A percentile compares a stretch with the other conserved stretches of the same genome.
Evolutionary conservation across 2,113 vertebrate genomes (phyloP).

Genomic region (Ovibos moschatus): DNA sequence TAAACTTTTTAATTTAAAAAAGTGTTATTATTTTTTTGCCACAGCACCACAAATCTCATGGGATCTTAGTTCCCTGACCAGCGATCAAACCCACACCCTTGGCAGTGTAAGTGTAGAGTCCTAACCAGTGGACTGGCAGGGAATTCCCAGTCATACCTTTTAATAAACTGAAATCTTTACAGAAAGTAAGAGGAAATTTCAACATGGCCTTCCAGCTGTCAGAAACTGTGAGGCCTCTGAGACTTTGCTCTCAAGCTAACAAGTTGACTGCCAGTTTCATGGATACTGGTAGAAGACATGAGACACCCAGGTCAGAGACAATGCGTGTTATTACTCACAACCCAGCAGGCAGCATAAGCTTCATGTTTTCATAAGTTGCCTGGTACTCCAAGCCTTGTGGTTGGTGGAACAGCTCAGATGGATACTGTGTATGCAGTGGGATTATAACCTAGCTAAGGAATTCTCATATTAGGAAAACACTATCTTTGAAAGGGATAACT

Average conservation of each 20-base stretch:
- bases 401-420: neutral
- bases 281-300: neutral
- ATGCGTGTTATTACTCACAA: neutral
- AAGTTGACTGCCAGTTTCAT: neutral
- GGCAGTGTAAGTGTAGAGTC: neutral
- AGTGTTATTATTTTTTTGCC: neutral
- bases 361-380: neutral
- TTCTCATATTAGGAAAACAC: neutral
- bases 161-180: neutral
- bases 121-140: neutral
- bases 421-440: neutral
- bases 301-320: neutral
- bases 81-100: neutral
- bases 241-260: neutral
- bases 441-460: neutral
- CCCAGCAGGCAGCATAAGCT: neutral
- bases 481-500: neutral
- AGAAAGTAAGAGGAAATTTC: neutral
- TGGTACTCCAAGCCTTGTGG: neutral
- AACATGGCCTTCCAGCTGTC: neutral
- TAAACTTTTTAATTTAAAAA: neutral
- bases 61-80: neutral
- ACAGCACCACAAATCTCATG: neutral
- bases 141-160: neutral
- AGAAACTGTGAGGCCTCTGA: neutral